phyloP scores from a whole-genome alignment of 2,113 vertebrate genomes.

The Edolisoma coerulescens region DNA sequence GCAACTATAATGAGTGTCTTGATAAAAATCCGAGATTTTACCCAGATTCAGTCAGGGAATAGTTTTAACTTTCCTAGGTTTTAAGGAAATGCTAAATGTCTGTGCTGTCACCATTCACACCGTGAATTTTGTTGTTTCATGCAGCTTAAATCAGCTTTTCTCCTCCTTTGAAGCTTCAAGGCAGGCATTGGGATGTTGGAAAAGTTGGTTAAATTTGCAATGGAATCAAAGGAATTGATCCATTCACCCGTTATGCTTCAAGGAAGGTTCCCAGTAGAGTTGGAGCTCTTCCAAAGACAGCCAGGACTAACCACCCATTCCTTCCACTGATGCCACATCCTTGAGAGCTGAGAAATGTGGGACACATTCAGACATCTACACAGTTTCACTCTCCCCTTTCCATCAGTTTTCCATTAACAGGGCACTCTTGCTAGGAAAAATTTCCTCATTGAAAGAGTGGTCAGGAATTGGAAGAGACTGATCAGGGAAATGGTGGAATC shows the following conservation, averaged over 20 bases:
- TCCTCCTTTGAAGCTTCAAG: neutral
- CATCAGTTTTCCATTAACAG: accelerated
- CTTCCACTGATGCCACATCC: neutral
- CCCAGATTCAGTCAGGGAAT: neutral
- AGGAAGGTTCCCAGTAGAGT: accelerated
- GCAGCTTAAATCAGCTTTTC: neutral
- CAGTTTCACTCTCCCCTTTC: accelerated
- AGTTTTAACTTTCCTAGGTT: neutral
- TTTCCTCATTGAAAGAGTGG: too few species aligned
- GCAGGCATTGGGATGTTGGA: accelerated
- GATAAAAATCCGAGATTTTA: neutral
- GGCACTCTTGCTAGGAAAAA: accelerated
- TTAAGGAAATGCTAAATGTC: neutral
- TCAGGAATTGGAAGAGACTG: neutral
- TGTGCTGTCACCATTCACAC: neutral
- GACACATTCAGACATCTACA: accelerated
- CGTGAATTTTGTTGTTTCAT: neutral
- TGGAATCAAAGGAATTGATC: neutral
- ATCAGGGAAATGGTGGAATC: neutral
- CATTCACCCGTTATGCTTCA: neutral
- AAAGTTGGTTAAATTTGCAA: neutral
- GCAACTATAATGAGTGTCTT: neutral
- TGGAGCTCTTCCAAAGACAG: accelerated
- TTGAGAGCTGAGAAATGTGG: accelerated
- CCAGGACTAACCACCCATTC: accelerated